phyloP scores from a whole-genome alignment of 2,797 vertebrate species.

The Bradypodion ventrale region DNA sequence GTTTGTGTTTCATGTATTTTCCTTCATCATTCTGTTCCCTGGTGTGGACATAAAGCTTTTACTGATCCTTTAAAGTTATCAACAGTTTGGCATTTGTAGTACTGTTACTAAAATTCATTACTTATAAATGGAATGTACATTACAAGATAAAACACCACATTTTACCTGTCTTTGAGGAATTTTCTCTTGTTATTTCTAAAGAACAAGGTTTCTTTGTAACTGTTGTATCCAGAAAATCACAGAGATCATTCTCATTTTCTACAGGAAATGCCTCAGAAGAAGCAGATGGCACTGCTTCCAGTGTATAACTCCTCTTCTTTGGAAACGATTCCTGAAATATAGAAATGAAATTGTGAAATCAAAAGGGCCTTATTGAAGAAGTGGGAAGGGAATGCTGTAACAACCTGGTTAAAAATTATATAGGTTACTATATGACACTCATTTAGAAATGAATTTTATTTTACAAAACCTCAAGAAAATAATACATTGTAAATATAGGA shows the following conservation, averaged over 20 bases:
- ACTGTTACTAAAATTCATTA: not conserved
- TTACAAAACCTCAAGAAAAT: not conserved
- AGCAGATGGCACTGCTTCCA: conserved; percentile 84
- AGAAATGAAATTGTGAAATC: conserved; percentile 57
- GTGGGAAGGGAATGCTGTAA: not conserved
- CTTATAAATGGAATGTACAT: not conserved
- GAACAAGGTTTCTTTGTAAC: conserved; percentile 95
- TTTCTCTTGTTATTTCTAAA: conserved; percentile 85
- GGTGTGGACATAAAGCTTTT: not conserved
- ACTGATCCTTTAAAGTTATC: not conserved
- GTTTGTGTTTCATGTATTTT: not conserved
- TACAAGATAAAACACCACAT: conserved; percentile 31
- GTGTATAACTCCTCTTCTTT: conserved; percentile 80
- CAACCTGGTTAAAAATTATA: not conserved
- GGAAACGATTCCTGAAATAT: conserved; percentile 85
- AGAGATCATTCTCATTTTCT: conserved; percentile 90
- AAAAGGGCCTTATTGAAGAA: conserved; percentile 35
- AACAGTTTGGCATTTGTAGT: conserved; percentile 2
- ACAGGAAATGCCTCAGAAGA: conserved; percentile 88
- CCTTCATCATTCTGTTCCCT: not conserved
- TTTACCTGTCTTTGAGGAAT: conserved; percentile 83
- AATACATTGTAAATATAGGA: not conserved
- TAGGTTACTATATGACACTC: not conserved
- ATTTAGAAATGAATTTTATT: not conserved
- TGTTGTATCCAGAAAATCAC: conserved; percentile 87